Conservation (phyloP, 2,888 invertebrate species). For the Nemapogon koenigi region DNA sequence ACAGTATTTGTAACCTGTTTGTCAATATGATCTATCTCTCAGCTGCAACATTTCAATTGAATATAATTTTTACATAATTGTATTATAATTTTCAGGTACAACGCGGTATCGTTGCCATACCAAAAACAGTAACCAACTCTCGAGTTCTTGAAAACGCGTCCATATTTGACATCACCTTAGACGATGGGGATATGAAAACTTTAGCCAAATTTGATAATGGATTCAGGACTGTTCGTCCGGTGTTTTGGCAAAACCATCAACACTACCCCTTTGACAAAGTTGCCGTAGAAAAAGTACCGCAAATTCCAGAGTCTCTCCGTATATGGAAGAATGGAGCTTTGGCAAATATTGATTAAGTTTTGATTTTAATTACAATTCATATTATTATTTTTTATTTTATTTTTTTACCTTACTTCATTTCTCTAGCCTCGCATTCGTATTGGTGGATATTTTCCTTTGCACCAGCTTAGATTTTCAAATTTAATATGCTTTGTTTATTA, state of each 20-base stretch:
- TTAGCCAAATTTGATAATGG: conserved; percentile 34
- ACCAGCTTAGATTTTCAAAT: no score
- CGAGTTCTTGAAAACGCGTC: conserved; percentile 38
- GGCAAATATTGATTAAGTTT: neutral
- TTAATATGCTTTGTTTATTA: no score
- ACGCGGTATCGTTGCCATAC: conserved; percentile 33
- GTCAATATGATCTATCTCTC: no score
- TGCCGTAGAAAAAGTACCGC: neutral
- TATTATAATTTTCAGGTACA: conserved; percentile 29
- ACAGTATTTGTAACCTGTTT: no score
- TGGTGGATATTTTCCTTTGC: no score
- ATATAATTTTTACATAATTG: no score
- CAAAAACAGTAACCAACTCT: conserved; percentile 34
- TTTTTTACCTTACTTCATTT: no score
- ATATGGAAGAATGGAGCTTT: neutral
- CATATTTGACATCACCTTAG: conserved; percentile 40
- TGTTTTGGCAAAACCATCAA: conserved; percentile 26
- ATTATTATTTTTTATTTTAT: no score
- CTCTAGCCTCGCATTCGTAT: no score
- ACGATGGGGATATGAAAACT: conserved; percentile 24
- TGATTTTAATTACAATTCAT: neutral
- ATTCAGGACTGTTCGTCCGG: conserved; percentile 28
- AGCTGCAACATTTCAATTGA: no score
- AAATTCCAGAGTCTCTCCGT: neutral
- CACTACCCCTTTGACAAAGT: conserved; percentile 34